Conservation (phyloP, 2,888 invertebrate genomes). For the Epinotia nisella region DNA sequence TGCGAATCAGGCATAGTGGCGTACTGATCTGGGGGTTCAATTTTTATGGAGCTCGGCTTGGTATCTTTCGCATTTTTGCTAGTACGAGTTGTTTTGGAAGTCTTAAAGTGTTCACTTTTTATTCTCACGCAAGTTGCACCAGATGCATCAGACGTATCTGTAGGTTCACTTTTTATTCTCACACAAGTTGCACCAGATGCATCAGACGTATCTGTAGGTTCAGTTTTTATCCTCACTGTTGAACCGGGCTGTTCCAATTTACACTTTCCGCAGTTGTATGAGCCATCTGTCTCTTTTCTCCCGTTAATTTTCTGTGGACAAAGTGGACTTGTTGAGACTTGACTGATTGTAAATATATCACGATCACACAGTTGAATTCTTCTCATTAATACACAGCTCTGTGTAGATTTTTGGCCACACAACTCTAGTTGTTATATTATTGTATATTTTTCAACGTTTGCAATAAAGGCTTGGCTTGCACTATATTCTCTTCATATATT, state of each 20-base stretch:
- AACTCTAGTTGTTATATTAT: neutral
- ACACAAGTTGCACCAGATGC: neutral
- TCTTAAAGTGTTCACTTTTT: neutral
- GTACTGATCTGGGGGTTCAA: neutral
- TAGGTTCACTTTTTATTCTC: neutral
- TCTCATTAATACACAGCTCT: neutral
- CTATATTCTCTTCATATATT: neutral
- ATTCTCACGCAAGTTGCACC: neutral
- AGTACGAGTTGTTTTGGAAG: neutral
- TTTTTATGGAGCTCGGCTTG: neutral
- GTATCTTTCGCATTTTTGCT: neutral
- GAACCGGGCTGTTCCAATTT: neutral
- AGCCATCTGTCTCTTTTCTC: neutral
- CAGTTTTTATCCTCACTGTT: neutral
- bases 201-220: neutral
- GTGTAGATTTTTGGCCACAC: too few relatives aligned
- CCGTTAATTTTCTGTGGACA: neutral
- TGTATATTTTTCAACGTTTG: too few relatives aligned
- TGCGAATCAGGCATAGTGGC: neutral
- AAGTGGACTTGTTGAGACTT: slow-evolving; percentile 4
- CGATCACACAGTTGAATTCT: too few relatives aligned
- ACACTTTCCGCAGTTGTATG: neutral
- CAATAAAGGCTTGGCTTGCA: neutral
- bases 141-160: neutral
- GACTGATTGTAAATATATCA: neutral